phyloP scores from a whole-genome alignment of 2,888 invertebrate genomes.

The Marronus borbonicus region DNA sequence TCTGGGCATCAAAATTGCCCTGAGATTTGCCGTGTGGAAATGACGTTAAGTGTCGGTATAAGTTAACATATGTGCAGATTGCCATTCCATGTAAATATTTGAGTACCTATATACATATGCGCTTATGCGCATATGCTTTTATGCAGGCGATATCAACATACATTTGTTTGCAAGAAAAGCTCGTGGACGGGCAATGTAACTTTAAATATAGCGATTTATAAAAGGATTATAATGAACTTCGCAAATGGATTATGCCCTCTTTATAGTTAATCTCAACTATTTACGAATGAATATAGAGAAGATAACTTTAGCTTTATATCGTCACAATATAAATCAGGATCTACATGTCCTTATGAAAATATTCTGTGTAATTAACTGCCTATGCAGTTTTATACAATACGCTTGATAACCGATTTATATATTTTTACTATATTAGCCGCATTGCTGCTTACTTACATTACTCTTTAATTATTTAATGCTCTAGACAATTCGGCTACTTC shows the following conservation, averaged over 20 bases:
- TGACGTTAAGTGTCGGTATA: slow-evolving; percentile 47
- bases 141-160: not conserved
- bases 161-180: slow-evolving; percentile 10
- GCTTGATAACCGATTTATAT: not conserved
- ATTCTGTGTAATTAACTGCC: slow-evolving; percentile 1
- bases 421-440: not conserved
- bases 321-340: slow-evolving; percentile 6
- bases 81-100: slow-evolving; percentile 45
- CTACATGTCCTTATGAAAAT: not conserved
- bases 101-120: slow-evolving; percentile 22
- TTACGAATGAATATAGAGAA: slow-evolving; percentile 16
- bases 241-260: not conserved
- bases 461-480: not conserved
- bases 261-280: slow-evolving; percentile 4
- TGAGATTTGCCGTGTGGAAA: slow-evolving; percentile 45
- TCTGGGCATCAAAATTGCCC: slow-evolving; percentile 40
- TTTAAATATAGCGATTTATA: slow-evolving; percentile 30
- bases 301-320: slow-evolving; percentile 2
- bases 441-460: not conserved
- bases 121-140: not conserved
- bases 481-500: too few species aligned
- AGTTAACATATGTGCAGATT: slow-evolving; percentile 41
- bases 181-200: not conserved
- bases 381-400: not conserved
- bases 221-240: slow-evolving; percentile 12